Conservation (phyloP, 2,113 vertebrate genomes). For the Pelobates fuscus region DNA sequence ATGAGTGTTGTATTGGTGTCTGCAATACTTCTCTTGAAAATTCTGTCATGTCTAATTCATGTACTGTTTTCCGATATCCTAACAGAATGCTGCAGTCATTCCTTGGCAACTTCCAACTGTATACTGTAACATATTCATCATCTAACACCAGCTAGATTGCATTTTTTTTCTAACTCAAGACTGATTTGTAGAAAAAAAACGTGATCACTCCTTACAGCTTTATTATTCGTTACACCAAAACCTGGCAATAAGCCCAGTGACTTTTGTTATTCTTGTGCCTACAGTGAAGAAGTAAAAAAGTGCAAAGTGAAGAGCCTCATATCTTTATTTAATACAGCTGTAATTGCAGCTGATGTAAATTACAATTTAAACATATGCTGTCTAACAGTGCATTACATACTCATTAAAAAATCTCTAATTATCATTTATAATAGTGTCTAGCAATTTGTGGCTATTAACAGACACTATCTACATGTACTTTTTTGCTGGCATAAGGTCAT, state of each 20-base stretch:
- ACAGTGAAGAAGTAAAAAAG: not conserved
- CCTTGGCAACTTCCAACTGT: not conserved
- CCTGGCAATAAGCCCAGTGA: not conserved
- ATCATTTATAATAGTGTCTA: no score
- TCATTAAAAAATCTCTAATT: no score
- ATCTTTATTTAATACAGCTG: not conserved
- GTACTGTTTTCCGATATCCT: no score
- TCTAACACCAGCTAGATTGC: not conserved
- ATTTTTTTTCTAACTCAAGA: not conserved
- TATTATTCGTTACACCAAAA: not conserved
- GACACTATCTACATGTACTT: no score
- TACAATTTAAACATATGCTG: not conserved
- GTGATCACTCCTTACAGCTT: not conserved
- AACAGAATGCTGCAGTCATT: not conserved
- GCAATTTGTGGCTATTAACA: no score
- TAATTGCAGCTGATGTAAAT: not conserved
- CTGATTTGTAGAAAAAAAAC: not conserved
- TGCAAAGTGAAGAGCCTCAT: not conserved
- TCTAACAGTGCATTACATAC: no score
- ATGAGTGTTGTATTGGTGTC: no score
- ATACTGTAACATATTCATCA: not conserved
- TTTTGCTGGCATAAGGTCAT: no score
- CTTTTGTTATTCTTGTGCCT: conserved; percentile 1
- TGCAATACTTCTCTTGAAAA: no score
- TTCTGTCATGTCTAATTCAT: no score